Percentiles rank a stretch among this genome's conserved stretches.
phyloP scores from a whole-genome alignment of 2,113 vertebrate genomes.

The Jaculus jaculus region DNA sequence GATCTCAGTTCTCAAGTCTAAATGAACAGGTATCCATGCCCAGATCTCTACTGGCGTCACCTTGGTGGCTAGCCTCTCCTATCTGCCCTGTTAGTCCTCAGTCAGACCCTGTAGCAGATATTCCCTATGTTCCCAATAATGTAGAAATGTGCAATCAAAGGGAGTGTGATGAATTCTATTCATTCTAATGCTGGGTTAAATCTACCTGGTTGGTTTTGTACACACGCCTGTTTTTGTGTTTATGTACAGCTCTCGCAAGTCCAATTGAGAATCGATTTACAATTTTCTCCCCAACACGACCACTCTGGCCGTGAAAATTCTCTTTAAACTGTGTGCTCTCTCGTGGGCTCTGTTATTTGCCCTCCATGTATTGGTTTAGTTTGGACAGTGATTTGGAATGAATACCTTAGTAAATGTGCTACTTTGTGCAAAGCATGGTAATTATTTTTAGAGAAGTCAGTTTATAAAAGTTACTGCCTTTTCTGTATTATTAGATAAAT shows the following conservation, averaged over 20 bases:
- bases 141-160: slow-evolving; percentile 44
- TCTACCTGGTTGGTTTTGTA: slow-evolving; percentile 30
- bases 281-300: slow-evolving; percentile 34
- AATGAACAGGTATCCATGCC: background rate
- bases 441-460: slow-evolving; percentile 49
- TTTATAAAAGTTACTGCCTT: slow-evolving; percentile 29
- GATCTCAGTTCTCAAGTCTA: background rate
- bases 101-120: background rate
- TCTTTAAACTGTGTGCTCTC: slow-evolving; percentile 23
- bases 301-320: slow-evolving; percentile 27
- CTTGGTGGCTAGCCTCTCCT: background rate
- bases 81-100: background rate
- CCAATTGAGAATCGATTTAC: background rate
- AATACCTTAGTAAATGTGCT: slow-evolving; percentile 34
- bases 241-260: background rate
- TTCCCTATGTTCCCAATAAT: background rate
- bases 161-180: background rate
- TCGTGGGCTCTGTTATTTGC: background rate
- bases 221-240: slow-evolving; percentile 25
- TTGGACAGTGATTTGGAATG: slow-evolving; percentile 45
- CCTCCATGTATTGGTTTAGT: slow-evolving; percentile 1
- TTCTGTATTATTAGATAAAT: slow-evolving; percentile 49
- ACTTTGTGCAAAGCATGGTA: slow-evolving; percentile 32
- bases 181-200: slow-evolving; percentile 9
- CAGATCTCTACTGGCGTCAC: background rate